Conservation (phyloP, 2,888 invertebrate genomes). For the Epinotia demarniana region DNA sequence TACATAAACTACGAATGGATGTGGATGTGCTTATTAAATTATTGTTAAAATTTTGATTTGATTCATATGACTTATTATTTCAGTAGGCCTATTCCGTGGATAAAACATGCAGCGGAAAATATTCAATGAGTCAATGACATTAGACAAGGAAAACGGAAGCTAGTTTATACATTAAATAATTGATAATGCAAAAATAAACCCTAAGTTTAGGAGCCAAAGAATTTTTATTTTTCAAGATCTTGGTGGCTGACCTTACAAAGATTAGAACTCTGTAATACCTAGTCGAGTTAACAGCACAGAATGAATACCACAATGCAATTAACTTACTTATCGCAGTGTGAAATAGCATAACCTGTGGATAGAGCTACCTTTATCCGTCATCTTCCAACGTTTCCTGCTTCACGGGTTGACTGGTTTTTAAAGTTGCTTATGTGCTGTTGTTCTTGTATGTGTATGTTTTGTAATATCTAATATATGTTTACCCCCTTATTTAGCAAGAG, state of each 20-base stretch:
- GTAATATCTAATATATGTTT: too few relatives aligned
- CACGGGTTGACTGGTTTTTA: background rate
- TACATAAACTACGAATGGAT: background rate
- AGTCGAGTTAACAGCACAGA: slow-evolving; percentile 2
- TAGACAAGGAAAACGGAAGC: background rate
- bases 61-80: background rate
- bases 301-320: slow-evolving; percentile 26
- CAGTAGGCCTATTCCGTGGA: background rate
- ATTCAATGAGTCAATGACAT: background rate
- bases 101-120: background rate
- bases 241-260: slow-evolving; percentile 1
- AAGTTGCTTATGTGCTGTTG: background rate
- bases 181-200: background rate
- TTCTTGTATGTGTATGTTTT: background rate
- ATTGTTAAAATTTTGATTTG: background rate
- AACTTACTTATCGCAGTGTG: slow-evolving; percentile 34
- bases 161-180: background rate
- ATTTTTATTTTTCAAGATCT: background rate
- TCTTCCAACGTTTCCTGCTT: slow-evolving; percentile 14
- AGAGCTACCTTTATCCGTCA: slow-evolving; percentile 29
- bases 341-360: slow-evolving; percentile 28
- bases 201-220: background rate
- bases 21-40: background rate
- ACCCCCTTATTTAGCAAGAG: too few relatives aligned
- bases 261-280: slow-evolving; percentile 7